Evolutionary conservation across 2,113 vertebrate genomes (phyloP).

Genomic region (Amphilophus citrinellus): DNA sequence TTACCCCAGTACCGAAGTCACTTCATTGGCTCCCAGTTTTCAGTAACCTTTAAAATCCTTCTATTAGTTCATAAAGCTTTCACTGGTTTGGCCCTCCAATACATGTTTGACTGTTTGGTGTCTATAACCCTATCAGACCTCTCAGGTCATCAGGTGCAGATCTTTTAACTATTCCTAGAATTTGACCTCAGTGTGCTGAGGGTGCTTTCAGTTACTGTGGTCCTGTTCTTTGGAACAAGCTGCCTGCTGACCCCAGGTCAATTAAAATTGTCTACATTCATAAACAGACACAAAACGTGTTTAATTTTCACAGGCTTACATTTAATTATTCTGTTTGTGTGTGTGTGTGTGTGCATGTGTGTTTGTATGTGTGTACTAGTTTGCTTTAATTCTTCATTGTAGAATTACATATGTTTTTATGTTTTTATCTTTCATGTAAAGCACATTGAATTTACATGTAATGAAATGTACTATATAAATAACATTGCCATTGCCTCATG

Average conservation of each 20-base stretch:
- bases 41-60: neutral
- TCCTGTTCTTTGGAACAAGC: slow-evolving; percentile 3
- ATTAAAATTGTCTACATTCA: neutral
- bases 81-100: neutral
- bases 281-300: neutral
- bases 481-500: neutral
- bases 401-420: neutral
- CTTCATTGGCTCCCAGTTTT: neutral
- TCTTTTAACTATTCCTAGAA: neutral
- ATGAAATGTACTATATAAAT: neutral
- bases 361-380: neutral
- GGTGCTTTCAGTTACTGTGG: slow-evolving; percentile 3
- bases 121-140: neutral
- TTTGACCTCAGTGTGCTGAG: neutral
- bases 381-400: neutral
- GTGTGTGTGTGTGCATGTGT: neutral
- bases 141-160: neutral
- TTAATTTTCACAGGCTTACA: neutral
- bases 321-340: neutral
- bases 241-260: neutral
- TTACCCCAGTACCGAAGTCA: neutral
- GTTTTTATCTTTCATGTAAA: neutral
- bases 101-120: neutral
- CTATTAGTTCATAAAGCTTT: neutral
- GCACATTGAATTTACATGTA: neutral